phyloP scores from a whole-genome alignment of 2,888 invertebrate species.

The Arenicola marina region DNA sequence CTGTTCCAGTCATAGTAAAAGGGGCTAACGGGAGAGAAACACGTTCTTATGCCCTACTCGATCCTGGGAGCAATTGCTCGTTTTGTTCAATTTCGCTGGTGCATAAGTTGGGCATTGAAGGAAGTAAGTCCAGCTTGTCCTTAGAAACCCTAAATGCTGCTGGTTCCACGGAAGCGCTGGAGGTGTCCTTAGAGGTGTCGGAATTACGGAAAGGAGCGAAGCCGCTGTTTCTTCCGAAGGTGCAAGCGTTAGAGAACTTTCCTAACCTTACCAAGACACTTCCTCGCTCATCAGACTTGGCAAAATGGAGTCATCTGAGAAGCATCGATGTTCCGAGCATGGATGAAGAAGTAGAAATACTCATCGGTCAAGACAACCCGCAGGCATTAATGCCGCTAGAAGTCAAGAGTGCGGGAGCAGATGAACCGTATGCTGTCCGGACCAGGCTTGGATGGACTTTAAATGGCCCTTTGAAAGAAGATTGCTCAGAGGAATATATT shows the following conservation, averaged over 20 bases:
- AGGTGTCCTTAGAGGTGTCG: background rate
- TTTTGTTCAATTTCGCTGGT: slow-evolving; percentile 4
- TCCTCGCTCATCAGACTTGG: background rate
- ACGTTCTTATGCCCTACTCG: background rate
- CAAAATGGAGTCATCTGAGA: background rate
- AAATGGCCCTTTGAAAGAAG: slow-evolving; percentile 4
- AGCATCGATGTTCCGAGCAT: background rate
- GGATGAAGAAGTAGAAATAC: background rate
- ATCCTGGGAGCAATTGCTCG: background rate
- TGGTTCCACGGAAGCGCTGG: background rate
- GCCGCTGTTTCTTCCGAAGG: background rate
- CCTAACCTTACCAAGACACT: background rate
- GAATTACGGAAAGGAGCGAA: background rate
- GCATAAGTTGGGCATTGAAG: background rate
- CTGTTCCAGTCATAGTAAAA: background rate
- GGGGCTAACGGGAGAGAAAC: background rate
- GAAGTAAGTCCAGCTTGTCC: background rate
- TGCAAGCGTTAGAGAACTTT: background rate
- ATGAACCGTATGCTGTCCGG: slow-evolving; percentile 8
- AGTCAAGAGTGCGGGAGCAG: background rate
- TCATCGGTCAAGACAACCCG: slow-evolving; percentile 7
- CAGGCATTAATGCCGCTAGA: background rate
- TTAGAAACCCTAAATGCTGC: background rate
- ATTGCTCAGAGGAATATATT: background rate
- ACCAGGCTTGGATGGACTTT: slow-evolving; percentile 6